Evolutionary conservation across 1,140 invertebrate species (phyloP).

Genomic region (Calephelis virginiensis): DNA sequence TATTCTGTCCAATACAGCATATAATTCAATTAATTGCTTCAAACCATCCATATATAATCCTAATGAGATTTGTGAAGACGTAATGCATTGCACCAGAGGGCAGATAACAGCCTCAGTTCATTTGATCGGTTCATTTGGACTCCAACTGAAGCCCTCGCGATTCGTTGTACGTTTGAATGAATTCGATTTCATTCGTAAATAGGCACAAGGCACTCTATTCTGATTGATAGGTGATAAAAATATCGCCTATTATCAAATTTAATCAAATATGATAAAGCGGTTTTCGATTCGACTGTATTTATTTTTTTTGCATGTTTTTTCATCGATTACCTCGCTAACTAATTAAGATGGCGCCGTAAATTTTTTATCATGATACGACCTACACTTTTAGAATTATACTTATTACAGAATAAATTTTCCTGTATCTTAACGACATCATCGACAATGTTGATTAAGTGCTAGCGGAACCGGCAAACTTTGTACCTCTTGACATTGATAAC

Average conservation of each 20-base stretch:
- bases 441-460: too few relatives aligned
- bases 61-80: constrained; percentile 46
- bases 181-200: constrained; percentile 58
- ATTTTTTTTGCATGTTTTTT: too few relatives aligned
- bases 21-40: constrained; percentile 37
- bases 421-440: too few relatives aligned
- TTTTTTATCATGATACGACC: too few relatives aligned
- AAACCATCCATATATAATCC: constrained; percentile 40
- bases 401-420: too few relatives aligned
- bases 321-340: too few relatives aligned
- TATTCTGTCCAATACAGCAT: constrained; percentile 5
- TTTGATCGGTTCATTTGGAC: constrained; percentile 54
- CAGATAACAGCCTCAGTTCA: constrained; percentile 41
- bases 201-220: constrained; percentile 44
- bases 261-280: too few relatives aligned
- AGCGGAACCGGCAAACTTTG: too few relatives aligned
- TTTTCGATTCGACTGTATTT: too few relatives aligned
- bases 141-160: constrained; percentile 36
- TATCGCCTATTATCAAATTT: background rate
- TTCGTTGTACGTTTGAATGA: constrained; percentile 49
- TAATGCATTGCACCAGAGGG: constrained; percentile 44
- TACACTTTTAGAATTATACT: too few relatives aligned
- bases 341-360: too few relatives aligned
- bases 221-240: constrained; percentile 14
- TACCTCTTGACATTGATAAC: too few relatives aligned